phyloP scores from a whole-genome alignment of 2,797 vertebrate genomes.

The Phalanger gymnotis region DNA sequence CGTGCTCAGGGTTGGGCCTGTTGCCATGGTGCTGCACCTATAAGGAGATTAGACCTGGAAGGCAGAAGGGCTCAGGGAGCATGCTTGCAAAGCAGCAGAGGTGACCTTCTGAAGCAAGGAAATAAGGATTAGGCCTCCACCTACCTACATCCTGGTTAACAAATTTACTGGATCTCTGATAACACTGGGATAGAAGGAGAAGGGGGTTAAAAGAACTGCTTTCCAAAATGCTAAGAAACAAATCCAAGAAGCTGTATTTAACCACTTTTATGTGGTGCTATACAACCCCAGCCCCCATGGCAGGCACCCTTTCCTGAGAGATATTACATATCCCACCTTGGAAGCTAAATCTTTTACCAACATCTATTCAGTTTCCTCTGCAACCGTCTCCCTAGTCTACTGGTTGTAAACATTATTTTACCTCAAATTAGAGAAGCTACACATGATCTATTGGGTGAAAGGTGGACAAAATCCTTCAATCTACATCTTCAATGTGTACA shows the following conservation, averaged over 20 bases:
- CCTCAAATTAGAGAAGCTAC: constrained; percentile 3
- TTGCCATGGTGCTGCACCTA: constrained; percentile 86
- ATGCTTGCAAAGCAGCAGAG: constrained; percentile 51
- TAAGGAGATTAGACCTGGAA: constrained; percentile 79
- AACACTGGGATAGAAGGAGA: background rate
- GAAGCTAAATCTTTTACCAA: constrained; percentile 29
- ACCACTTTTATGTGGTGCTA: constrained; percentile 6
- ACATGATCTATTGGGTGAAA: constrained; percentile 41
- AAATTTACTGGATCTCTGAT: background rate
- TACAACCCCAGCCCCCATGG: background rate
- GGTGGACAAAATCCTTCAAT: constrained; percentile 25
- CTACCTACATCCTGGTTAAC: background rate
- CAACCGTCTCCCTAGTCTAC: constrained; percentile 17
- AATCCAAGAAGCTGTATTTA: constrained; percentile 16
- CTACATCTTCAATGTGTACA: constrained; percentile 12
- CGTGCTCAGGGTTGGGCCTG: constrained; percentile 81
- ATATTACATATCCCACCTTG: background rate
- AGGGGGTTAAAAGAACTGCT: constrained; percentile 21
- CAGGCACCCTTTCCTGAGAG: background rate
- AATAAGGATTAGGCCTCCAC: constrained; percentile 4
- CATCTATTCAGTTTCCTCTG: constrained; percentile 49
- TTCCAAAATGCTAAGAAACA: constrained; percentile 9
- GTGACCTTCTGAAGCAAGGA: constrained; percentile 70
- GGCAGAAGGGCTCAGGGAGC: constrained; percentile 77
- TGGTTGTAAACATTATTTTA: constrained; percentile 25